Evolutionary conservation across 2,888 invertebrate genomes (phyloP).

Genomic region (Zootermopsis nevadensis): DNA sequence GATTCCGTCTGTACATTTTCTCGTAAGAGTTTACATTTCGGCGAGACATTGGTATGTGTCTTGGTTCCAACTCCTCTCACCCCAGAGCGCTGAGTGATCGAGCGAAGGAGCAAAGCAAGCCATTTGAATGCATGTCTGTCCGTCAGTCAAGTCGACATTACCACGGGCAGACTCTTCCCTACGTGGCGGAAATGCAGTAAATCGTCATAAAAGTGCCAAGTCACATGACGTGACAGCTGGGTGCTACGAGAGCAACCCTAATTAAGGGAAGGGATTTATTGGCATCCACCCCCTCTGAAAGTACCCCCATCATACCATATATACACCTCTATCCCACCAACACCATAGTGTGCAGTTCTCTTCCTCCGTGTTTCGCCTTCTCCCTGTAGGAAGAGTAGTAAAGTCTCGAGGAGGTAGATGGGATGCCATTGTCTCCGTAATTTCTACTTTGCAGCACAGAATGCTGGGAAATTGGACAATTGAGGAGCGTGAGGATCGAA

Average conservation of each 20-base stretch:
- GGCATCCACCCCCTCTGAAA: slow-evolving; percentile 54
- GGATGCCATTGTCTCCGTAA: slow-evolving; percentile 43
- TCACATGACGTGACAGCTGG: slow-evolving; percentile 73
- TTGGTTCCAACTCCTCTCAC: slow-evolving; percentile 11
- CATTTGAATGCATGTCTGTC: slow-evolving; percentile 81
- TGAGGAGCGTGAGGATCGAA: not conserved
- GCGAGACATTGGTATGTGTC: slow-evolving; percentile 13
- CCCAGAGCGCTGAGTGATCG: not conserved
- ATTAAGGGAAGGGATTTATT: slow-evolving; percentile 66
- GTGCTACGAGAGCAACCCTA: slow-evolving; percentile 57
- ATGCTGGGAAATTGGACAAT: slow-evolving; percentile 20
- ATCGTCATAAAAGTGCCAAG: slow-evolving; percentile 80
- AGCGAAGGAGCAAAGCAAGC: slow-evolving; percentile 69
- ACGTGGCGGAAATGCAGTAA: slow-evolving; percentile 59
- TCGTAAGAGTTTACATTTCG: not conserved
- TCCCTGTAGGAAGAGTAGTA: slow-evolving; percentile 10
- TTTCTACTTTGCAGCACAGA: slow-evolving; percentile 34
- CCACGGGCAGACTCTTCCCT: slow-evolving; percentile 54
- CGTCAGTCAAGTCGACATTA: slow-evolving; percentile 71
- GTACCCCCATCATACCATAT: slow-evolving; percentile 42
- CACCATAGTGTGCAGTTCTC: slow-evolving; percentile 21
- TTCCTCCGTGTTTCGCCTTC: slow-evolving; percentile 38
- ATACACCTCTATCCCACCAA: slow-evolving; percentile 22
- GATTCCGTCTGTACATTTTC: not conserved
- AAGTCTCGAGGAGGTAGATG: slow-evolving; percentile 37